A percentile compares a stretch with the other conserved stretches of the same genome.
phyloP scores from a whole-genome alignment of 1,140 invertebrate species.

The Megathymus violae region DNA sequence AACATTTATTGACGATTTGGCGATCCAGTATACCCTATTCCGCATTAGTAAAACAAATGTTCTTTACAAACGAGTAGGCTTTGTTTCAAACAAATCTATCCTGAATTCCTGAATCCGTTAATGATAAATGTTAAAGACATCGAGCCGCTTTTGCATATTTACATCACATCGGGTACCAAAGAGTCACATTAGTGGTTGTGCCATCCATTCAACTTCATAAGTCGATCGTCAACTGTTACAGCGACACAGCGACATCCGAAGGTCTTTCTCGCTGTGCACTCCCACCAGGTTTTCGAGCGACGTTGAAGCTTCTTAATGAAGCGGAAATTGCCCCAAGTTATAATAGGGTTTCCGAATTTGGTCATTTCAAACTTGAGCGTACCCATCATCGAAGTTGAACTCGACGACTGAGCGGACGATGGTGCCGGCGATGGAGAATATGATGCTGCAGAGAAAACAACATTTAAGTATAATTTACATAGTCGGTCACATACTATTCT shows the following conservation, averaged over 20 bases:
- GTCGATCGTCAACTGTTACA: slow-evolving; percentile 60
- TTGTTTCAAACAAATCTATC: too few species aligned
- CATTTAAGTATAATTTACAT: slow-evolving; percentile 7
- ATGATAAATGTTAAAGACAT: too few species aligned
- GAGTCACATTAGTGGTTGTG: slow-evolving; percentile 54
- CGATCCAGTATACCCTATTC: too few species aligned
- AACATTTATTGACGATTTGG: too few species aligned
- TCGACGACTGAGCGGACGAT: neutral
- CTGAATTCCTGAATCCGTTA: too few species aligned
- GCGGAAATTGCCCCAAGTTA: slow-evolving; percentile 67
- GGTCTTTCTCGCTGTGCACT: slow-evolving; percentile 68
- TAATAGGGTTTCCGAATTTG: slow-evolving; percentile 67
- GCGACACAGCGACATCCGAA: slow-evolving; percentile 61
- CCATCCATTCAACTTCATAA: slow-evolving; percentile 70
- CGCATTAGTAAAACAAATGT: too few species aligned
- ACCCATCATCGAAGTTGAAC: slow-evolving; percentile 27
- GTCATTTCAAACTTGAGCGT: slow-evolving; percentile 63
- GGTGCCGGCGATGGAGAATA: neutral
- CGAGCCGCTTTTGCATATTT: neutral
- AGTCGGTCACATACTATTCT: neutral
- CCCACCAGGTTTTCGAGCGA: slow-evolving; percentile 71
- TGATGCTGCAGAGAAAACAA: slow-evolving; percentile 31
- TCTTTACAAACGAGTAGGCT: too few species aligned
- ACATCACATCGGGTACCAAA: neutral
- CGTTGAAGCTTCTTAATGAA: slow-evolving; percentile 69